Conservation (phyloP, 2,797 vertebrate species). For the Xenopus petersii region DNA sequence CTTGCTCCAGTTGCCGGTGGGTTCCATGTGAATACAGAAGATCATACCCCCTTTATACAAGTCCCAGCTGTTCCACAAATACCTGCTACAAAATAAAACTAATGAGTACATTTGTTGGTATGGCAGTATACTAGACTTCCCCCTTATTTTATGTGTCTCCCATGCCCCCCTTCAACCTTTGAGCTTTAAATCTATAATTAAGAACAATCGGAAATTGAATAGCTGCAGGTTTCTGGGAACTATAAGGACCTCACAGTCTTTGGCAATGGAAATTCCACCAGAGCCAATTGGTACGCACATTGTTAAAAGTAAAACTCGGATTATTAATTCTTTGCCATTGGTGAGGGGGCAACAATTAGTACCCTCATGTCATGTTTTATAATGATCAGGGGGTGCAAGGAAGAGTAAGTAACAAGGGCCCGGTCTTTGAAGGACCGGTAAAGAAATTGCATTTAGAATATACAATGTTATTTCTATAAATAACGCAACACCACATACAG, state of each 20-base stretch:
- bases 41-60: conserved; percentile 29
- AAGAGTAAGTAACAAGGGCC: too few relatives aligned
- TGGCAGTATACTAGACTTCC: conserved; percentile 20
- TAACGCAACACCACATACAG: too few relatives aligned
- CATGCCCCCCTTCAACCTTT: conserved; percentile 17
- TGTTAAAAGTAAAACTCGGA: neutral
- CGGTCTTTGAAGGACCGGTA: too few relatives aligned
- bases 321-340: neutral
- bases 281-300: neutral
- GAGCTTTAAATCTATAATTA: neutral
- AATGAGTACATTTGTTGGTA: conserved; percentile 7
- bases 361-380: too few relatives aligned
- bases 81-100: conserved; percentile 32
- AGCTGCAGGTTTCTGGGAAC: neutral
- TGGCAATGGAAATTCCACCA: neutral
- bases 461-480: too few relatives aligned
- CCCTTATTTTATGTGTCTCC: conserved; percentile 29
- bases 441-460: too few relatives aligned
- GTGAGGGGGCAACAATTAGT: too few relatives aligned
- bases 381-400: too few relatives aligned
- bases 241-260: neutral
- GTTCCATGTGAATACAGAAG: neutral
- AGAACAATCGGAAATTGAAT: conserved; percentile 28
- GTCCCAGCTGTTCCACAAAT: conserved; percentile 46
- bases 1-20: neutral